Percentiles rank a stretch among this genome's conserved stretches.
Evolutionary conservation across 2,797 vertebrate species (phyloP).

Genomic region (Anableps anableps): DNA sequence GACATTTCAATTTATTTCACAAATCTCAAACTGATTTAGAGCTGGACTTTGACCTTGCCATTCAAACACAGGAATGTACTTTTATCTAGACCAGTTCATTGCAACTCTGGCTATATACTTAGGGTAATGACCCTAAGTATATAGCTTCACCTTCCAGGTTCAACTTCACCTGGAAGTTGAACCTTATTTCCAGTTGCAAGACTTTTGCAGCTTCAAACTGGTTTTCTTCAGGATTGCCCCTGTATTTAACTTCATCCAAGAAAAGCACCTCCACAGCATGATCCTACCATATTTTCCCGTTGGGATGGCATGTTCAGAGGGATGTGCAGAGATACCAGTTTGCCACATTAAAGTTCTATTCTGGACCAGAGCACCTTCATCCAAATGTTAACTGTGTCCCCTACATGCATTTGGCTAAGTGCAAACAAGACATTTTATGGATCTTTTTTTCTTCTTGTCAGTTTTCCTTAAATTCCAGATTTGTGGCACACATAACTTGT

Average conservation of each 20-base stretch:
- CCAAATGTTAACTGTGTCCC: neutral
- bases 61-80: neutral
- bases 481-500: neutral
- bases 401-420: neutral
- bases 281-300: too few relatives aligned
- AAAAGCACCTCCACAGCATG: too few relatives aligned
- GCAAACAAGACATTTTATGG: neutral
- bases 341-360: neutral
- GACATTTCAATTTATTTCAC: neutral
- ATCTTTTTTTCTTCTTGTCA: neutral
- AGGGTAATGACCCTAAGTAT: too few relatives aligned
- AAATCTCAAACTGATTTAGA: neutral
- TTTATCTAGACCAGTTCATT: neutral
- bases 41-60: neutral
- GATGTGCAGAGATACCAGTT: too few relatives aligned
- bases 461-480: neutral
- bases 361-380: neutral
- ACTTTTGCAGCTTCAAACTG: neutral
- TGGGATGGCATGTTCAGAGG: neutral
- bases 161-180: neutral
- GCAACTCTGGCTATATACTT: neutral
- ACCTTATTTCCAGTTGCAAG: neutral
- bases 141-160: too few relatives aligned
- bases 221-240: neutral
- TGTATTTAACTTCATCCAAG: too few relatives aligned